Base-by-base conservation (phyloP, 2,113 vertebrate species). In the Thalassarche chlororhynchos region DNA sequence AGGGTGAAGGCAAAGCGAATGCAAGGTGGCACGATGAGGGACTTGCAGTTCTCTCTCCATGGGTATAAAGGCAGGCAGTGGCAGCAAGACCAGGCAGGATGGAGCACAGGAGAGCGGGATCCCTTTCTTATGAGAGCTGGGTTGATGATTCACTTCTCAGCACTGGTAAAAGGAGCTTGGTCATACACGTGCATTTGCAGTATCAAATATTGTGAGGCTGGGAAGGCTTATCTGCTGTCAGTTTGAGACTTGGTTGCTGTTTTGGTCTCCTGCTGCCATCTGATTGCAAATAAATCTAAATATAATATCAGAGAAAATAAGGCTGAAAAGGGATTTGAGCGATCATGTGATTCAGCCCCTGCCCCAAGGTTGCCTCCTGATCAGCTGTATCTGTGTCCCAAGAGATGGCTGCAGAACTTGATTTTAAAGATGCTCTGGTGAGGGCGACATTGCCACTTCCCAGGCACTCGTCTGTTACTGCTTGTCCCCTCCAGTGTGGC, bases 231-330 rank as follows among this genome's bases (percentile, higher is more conserved):
- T 55, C 55, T 87, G 60, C 69, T 86, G 34, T 71, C 61, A 44
- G 64, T 78, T 75, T 87, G 57, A 69, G 55, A 62, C 61, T 78
- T 40, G 14, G 20, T n/a, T 81, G 55, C 42, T 84, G 23, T 78
- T 75, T 81, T 10, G 20, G 55, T 58, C n/a, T 84, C 46, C 65
- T 78, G 71, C 83, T 87, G 44, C 24, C 29, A 49, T 47, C 52
- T 84, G 72, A 87, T 44, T 92, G 57, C 72, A 95, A 84, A 71
- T 60, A 84, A 75, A 84, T 58, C 55, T 71, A 58, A 87, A 58
- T 75, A 78, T 19, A 87, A 95, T 44, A 71, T 72, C 70, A 60
- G 94, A 82, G 61, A 81, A 90, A 91, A 87, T 17, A 47, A 32
- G 21, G 47, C 60, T 84, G 84, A 89, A 60, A 81, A 84, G 55